A percentile compares a stretch with the other conserved stretches of the same genome.
Evolutionary conservation across 1,140 invertebrate species (phyloP).

Genomic region (Drosophila erecta): DNA sequence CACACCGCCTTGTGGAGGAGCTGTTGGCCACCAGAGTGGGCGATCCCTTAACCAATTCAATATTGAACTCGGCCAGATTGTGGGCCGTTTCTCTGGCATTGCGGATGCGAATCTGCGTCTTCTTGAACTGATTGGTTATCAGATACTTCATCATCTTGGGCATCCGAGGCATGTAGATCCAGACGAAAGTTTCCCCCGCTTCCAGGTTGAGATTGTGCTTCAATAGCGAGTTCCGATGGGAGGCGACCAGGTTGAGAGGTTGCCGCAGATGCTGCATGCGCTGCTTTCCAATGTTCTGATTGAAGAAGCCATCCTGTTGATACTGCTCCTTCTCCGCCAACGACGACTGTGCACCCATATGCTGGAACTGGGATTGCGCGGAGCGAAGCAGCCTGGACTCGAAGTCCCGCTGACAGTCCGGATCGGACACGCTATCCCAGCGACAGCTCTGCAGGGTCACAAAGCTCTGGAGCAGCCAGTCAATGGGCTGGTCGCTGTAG

Average conservation of each 20-base stretch:
- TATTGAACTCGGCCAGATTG: slow-evolving; percentile 20
- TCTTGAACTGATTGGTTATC: background rate
- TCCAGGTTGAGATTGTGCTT: background rate
- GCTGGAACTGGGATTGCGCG: slow-evolving; percentile 45
- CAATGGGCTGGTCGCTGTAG: slow-evolving; percentile 46
- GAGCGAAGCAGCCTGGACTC: slow-evolving; percentile 1
- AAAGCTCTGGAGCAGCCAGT: slow-evolving; percentile 49
- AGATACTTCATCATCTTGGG: slow-evolving; percentile 21
- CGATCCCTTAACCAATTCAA: slow-evolving; percentile 8
- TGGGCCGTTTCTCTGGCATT: background rate
- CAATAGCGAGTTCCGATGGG: slow-evolving; percentile 11
- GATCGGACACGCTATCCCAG: slow-evolving; percentile 32
- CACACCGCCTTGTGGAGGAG: background rate
- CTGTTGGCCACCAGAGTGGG: background rate
- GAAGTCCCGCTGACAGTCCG: slow-evolving; percentile 7
- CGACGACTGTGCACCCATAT: slow-evolving; percentile 19
- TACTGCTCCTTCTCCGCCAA: slow-evolving; percentile 19
- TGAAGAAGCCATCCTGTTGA: background rate
- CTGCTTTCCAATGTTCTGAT: background rate
- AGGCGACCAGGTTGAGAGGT: slow-evolving; percentile 25
- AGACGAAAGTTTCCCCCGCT: slow-evolving; percentile 47
- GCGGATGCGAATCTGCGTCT: slow-evolving; percentile 17
- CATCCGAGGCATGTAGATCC: slow-evolving; percentile 49
- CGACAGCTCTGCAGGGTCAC: slow-evolving; percentile 41
- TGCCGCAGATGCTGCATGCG: slow-evolving; percentile 40